Percentiles rank a stretch among this genome's conserved stretches.
phyloP scores from a whole-genome alignment of 2,888 invertebrate genomes.

The Dyspetes luteomarginatus region DNA sequence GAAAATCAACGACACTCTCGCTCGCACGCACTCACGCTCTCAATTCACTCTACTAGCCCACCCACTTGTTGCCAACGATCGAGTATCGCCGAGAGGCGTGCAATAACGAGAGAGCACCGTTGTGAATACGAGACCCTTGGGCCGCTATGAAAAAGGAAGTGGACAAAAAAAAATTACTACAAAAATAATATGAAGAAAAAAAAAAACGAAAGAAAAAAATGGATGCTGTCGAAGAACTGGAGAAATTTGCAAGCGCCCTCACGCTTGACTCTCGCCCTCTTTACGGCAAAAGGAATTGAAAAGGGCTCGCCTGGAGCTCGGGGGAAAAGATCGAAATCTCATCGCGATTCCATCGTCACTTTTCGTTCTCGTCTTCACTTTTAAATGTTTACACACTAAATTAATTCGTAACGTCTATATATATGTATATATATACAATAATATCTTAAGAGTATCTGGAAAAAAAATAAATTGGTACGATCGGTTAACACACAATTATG shows the following conservation, averaged over 20 bases:
- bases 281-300: too few relatives aligned
- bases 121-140: background rate
- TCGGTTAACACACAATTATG: slow-evolving; percentile 82
- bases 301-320: too few relatives aligned
- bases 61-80: slow-evolving; percentile 55
- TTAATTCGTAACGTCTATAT: background rate
- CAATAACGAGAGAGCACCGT: background rate
- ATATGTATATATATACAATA: background rate
- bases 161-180: too few relatives aligned
- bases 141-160: background rate
- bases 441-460: slow-evolving; percentile 69
- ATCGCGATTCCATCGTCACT: too few relatives aligned
- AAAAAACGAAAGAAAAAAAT: background rate
- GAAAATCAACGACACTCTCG: too few relatives aligned
- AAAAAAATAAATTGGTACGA: slow-evolving; percentile 77
- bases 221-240: background rate
- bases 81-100: slow-evolving; percentile 14
- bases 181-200: too few relatives aligned
- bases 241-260: background rate
- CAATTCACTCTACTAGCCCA: slow-evolving; percentile 13
- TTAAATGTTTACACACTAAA: too few relatives aligned
- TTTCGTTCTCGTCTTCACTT: too few relatives aligned
- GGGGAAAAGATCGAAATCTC: too few relatives aligned
- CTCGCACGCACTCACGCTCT: background rate
- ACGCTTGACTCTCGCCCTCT: too few relatives aligned